These are phyloP conservation scores for Limnothrissa miodon DNA, from an alignment of 2,113 vertebrate species.

Conservation along the genomic window DNA sequence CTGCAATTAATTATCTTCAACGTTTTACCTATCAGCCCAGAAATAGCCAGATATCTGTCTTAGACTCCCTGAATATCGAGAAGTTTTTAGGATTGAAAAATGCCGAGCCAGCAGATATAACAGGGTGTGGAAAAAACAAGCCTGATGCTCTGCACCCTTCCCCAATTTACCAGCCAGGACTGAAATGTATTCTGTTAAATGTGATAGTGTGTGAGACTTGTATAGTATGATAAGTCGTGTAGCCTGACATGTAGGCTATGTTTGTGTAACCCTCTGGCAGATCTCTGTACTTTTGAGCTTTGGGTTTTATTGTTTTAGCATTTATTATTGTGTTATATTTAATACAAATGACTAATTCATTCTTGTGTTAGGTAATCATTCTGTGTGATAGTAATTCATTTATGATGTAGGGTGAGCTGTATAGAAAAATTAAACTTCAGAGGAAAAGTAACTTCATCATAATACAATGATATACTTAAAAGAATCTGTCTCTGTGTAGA, in stretches of 20 bases:
- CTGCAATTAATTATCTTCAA: conserved; percentile 69
- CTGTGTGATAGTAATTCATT: neutral
- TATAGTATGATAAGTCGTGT: neutral
- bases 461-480: too few relatives aligned
- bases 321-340: neutral
- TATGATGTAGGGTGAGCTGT: neutral
- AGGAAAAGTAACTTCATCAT: too few relatives aligned
- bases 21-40: conserved; percentile 55
- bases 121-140: neutral
- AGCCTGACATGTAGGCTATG: neutral
- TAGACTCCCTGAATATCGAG: conserved; percentile 36
- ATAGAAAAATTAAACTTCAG: too few relatives aligned
- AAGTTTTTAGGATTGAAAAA: conserved; percentile 51
- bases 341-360: neutral
- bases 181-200: neutral
- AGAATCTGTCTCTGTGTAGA: too few relatives aligned
- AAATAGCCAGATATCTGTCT: conserved; percentile 64
- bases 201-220: neutral
- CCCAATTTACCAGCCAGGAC: neutral
- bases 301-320: neutral
- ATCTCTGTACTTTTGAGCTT: neutral
- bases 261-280: neutral
- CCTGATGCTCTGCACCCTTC: neutral
- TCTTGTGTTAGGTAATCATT: neutral
- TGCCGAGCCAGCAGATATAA: conserved; percentile 65